These are phyloP conservation scores for Drosophila nebulosa DNA, from an alignment of 1,140 invertebrate species.

Conservation along the genomic window DNA sequence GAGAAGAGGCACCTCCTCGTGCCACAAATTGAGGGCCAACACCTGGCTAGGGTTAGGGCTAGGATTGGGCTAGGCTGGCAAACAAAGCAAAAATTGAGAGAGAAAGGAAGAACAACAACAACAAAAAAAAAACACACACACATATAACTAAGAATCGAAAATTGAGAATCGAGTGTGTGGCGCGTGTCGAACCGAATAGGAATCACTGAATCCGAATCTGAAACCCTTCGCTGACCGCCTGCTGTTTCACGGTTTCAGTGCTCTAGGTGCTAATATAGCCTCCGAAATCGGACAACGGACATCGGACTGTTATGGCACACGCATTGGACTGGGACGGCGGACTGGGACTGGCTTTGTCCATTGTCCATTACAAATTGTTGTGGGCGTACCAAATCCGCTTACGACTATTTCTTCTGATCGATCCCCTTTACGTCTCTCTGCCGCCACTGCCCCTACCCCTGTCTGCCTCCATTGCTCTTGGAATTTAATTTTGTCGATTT, in stretches of 20 bases:
- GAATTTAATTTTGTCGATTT: constrained; percentile 55
- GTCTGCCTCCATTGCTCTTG: constrained; percentile 14
- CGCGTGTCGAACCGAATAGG: constrained; percentile 26
- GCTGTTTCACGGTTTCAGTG: constrained; percentile 19
- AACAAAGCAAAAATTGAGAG: constrained; percentile 40
- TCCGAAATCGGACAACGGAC: constrained; percentile 4
- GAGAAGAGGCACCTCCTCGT: not conserved
- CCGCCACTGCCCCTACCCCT: constrained; percentile 42
- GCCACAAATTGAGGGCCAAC: constrained; percentile 28
- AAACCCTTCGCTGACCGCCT: constrained; percentile 49
- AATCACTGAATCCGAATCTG: not conserved
- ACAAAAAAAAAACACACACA: not conserved
- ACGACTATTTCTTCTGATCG: constrained; percentile 27
- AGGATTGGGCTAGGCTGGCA: constrained; percentile 53
- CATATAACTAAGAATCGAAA: not conserved
- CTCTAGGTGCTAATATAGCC: constrained; percentile 42
- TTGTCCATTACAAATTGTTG: constrained; percentile 79
- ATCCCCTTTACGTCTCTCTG: constrained; percentile 20
- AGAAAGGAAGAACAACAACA: too few relatives aligned
- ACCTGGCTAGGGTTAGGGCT: constrained; percentile 29
- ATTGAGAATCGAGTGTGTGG: constrained; percentile 43
- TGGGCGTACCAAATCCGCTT: constrained; percentile 80
- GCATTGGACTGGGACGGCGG: constrained; percentile 13
- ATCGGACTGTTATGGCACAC: constrained; percentile 20
- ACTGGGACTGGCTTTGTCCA: constrained; percentile 18